phyloP scores from a whole-genome alignment of 2,888 invertebrate genomes.

The Elegia similella region DNA sequence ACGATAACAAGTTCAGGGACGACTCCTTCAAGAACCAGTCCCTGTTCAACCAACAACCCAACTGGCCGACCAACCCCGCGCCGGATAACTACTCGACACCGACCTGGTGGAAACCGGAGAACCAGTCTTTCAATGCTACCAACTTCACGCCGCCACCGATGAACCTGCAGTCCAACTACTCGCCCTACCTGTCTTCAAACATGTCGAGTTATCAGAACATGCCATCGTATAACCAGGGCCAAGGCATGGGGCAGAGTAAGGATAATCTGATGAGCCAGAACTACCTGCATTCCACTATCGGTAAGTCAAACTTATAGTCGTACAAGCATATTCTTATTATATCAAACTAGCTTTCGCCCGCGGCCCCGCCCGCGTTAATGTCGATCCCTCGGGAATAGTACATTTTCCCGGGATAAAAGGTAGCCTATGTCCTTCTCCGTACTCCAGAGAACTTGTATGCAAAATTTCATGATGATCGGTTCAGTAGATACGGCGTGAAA shows the following conservation, averaged over 20 bases:
- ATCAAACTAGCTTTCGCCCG: too few relatives aligned
- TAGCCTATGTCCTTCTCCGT: too few relatives aligned
- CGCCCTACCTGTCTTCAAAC: constrained; percentile 41
- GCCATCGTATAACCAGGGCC: constrained; percentile 38
- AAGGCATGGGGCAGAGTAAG: constrained; percentile 39
- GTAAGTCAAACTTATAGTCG: not conserved
- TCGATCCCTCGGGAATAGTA: too few relatives aligned
- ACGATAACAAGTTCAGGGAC: constrained; percentile 67
- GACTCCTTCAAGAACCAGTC: constrained; percentile 47
- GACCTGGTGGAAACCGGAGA: constrained; percentile 66
- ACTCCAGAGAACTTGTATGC: too few relatives aligned
- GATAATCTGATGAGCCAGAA: constrained; percentile 38
- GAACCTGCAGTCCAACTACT: constrained; percentile 52
- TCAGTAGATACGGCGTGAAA: too few relatives aligned
- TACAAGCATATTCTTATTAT: not conserved
- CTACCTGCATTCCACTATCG: constrained; percentile 52
- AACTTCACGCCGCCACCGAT: constrained; percentile 39
- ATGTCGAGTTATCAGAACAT: constrained; percentile 50
- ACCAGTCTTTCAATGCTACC: constrained; percentile 40
- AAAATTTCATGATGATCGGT: too few relatives aligned
- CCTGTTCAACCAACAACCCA: constrained; percentile 35
- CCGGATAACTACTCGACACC: constrained; percentile 48
- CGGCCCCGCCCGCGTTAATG: too few relatives aligned
- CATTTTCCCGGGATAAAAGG: too few relatives aligned
- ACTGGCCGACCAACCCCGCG: constrained; percentile 39